These are phyloP conservation scores for Galbula dea DNA, from an alignment of 2,113 vertebrate genomes.

Conservation along the genomic window DNA sequence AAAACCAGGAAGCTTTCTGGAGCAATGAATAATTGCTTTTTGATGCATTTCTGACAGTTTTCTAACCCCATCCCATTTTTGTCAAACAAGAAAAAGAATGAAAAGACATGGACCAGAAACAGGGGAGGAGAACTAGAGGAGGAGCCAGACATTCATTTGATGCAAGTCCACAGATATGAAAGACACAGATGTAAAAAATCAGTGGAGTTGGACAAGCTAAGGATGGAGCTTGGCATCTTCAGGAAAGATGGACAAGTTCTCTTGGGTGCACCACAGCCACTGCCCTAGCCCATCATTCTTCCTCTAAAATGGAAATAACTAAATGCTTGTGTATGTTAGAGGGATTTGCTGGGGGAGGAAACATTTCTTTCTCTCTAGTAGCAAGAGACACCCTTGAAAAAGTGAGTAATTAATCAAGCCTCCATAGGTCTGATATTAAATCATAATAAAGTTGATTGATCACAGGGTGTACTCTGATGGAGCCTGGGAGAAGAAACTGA, in stretches of 20 bases:
- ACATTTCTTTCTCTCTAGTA: neutral
- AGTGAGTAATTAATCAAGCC: slow-evolving; percentile 2
- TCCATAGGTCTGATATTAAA: neutral
- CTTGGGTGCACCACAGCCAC: neutral
- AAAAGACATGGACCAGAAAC: neutral
- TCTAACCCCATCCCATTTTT: neutral
- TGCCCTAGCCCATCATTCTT: neutral
- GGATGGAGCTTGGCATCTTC: neutral
- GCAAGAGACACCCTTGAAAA: neutral
- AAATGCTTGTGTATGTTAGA: neutral
- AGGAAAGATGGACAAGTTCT: neutral
- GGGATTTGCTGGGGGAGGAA: neutral
- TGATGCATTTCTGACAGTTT: neutral
- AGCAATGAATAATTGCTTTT: neutral
- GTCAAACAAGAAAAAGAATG: neutral
- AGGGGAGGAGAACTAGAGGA: neutral
- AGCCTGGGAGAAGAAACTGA: neutral
- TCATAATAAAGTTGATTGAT: neutral
- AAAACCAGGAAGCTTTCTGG: neutral
- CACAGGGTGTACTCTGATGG: neutral
- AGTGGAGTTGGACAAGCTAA: neutral
- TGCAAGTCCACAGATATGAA: neutral
- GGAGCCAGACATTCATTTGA: neutral
- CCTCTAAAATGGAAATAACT: neutral
- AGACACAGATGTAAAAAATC: neutral